Evolutionary conservation across 2,888 invertebrate species (phyloP), one percentile per base, ranked within the genome.

Genomic region (Leptinotarsa peninsularis): DNA sequence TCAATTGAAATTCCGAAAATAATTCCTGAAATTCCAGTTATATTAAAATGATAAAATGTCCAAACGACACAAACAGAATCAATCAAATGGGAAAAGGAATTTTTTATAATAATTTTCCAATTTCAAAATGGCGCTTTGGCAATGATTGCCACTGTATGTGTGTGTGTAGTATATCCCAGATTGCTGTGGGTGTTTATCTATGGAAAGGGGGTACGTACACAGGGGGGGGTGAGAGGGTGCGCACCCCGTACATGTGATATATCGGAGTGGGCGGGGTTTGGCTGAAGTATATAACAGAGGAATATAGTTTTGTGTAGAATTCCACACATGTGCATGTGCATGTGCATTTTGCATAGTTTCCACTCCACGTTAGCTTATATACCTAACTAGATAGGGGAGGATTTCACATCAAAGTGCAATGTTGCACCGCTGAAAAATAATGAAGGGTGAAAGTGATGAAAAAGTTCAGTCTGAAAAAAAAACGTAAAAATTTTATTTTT

Each of bases 261-360:
- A 83, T 84, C 80, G 80, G 79, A 76, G 81, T 76, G 80, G 85
- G 85, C 84, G 85, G 85, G 76, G 83, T 82, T 81, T 81, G 81
- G 82, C 82, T 82, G 81, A 76, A 85, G 84, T 86, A 84, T 84
- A 85, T 85, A 83, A 82, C 81, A 82, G 84, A 69, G 80, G 77
- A 85, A 84, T 84, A 82, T 83, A 86, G 84, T 86, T 85, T 86
- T 85, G 84, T 76, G 79, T 77, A 75, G 77, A 73, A 77, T 76
- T 78, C 77, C 78, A 76, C 79, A 78, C 80, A 81, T 66, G 68
- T 67, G 67, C 71, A 81, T 66, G 68, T 67, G 67, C 71, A 76
- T 78, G 77, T 81, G 77, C 78, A 76, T 78, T 81, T 81, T 78
- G 77, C 67, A 50, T 79, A 77, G 81, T 78, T 80, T 76, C 74